These are phyloP conservation scores for Anseranas semipalmata DNA, from an alignment of 2,113 vertebrate genomes.

Conservation along the genomic window DNA sequence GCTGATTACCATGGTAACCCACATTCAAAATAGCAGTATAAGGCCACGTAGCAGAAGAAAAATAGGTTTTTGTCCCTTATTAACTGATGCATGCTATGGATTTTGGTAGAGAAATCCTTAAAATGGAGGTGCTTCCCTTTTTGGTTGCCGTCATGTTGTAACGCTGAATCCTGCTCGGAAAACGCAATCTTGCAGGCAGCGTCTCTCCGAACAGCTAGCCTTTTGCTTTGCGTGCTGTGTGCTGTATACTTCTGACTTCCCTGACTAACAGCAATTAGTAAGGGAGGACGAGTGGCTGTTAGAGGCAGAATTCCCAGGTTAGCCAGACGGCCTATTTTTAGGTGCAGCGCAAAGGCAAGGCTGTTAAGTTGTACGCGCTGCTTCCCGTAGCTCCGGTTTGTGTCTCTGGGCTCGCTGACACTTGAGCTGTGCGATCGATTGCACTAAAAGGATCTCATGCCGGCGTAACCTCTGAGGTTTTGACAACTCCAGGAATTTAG, in stretches of 20 bases:
- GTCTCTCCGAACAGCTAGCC: not conserved
- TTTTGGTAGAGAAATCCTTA: slow-evolving; percentile 3
- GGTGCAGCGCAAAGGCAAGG: slow-evolving; percentile 10
- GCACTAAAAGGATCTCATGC: not conserved
- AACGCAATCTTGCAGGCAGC: not conserved
- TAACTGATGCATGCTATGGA: not conserved
- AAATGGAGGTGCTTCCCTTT: not conserved
- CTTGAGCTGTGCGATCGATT: not conserved
- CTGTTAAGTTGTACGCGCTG: not conserved
- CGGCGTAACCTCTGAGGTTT: not conserved
- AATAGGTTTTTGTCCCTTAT: slow-evolving; percentile 6
- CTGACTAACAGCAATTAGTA: slow-evolving; percentile 44
- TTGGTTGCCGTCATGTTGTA: not conserved
- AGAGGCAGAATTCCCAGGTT: slow-evolving; percentile 41
- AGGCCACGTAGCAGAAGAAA: slow-evolving; percentile 25
- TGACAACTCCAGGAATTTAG: not conserved
- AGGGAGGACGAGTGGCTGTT: slow-evolving; percentile 29
- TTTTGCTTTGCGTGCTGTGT: not conserved
- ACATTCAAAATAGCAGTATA: slow-evolving; percentile 59
- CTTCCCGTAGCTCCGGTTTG: not conserved
- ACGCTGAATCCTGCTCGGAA: not conserved
- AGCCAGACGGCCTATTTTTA: slow-evolving; percentile 50
- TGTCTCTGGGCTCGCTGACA: not conserved
- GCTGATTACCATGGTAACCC: slow-evolving; percentile 76
- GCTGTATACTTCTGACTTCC: slow-evolving; percentile 16